These are phyloP conservation scores for Scolanthus callimorphus DNA, from an alignment of 92 coral and sea anemone species.

Conservation along the genomic window DNA sequence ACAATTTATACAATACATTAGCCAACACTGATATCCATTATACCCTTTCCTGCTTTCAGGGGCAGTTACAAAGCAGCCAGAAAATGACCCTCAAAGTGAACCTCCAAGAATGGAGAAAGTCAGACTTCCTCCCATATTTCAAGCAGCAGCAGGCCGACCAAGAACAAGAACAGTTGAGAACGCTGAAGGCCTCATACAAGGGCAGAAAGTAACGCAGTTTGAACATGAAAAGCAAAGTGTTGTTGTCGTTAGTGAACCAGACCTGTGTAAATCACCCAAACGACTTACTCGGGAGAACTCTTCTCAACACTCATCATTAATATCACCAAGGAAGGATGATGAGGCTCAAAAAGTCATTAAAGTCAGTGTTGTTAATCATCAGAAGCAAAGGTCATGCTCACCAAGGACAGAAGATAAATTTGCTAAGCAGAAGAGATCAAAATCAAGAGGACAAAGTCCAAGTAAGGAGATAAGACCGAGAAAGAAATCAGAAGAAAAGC, in stretches of 20 bases:
- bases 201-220: slow-evolving; percentile 82
- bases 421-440: slow-evolving; percentile 17
- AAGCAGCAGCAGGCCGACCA: slow-evolving; percentile 84
- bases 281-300: slow-evolving; percentile 23
- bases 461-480: not conserved
- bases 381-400: not conserved
- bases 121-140: slow-evolving; percentile 89
- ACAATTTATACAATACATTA: no score
- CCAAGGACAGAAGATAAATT: slow-evolving; percentile 5
- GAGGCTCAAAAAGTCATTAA: not conserved
- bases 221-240: slow-evolving; percentile 49
- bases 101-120: slow-evolving; percentile 39
- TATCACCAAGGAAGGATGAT: not conserved
- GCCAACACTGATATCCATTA: no score
- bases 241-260: slow-evolving; percentile 26
- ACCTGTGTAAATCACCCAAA: slow-evolving; percentile 30
- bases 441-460: slow-evolving; percentile 28
- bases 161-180: slow-evolving; percentile 67
- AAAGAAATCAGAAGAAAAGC: not conserved
- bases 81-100: slow-evolving; percentile 4
- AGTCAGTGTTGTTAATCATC: not conserved
- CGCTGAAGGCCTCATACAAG: slow-evolving; percentile 59
- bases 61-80: slow-evolving; percentile 22
- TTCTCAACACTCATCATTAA: not conserved
- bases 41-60: no score